phyloP scores from a whole-genome alignment of 2,797 vertebrate species.

The Enteromius radiatus region DNA sequence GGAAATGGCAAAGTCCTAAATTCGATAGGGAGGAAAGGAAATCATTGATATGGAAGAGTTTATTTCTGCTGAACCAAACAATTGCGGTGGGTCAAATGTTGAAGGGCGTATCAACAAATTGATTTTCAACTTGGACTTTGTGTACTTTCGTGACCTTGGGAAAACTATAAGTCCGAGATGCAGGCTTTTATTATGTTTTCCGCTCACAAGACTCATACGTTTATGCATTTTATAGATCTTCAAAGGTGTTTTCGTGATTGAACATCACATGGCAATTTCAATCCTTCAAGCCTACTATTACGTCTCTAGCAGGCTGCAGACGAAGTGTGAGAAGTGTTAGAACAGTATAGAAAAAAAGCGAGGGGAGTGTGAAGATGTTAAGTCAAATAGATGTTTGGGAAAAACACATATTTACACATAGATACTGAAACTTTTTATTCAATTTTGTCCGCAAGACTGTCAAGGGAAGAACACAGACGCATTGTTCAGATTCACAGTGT shows the following conservation, averaged over 20 bases:
- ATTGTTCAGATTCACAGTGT: constrained; percentile 8
- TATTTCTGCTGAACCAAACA: constrained; percentile 19
- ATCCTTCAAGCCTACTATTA: constrained; percentile 39
- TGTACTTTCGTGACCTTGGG: constrained; percentile 42
- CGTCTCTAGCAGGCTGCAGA: constrained; percentile 24
- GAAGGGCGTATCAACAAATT: constrained; percentile 2
- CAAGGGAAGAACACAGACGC: background rate
- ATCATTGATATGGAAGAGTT: background rate
- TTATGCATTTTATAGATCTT: constrained; percentile 32
- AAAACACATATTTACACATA: constrained; percentile 12
- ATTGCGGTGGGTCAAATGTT: constrained; percentile 18
- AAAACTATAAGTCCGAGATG: background rate
- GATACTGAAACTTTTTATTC: background rate
- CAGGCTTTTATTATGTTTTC: constrained; percentile 24
- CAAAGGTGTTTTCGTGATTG: constrained; percentile 20
- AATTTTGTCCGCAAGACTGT: background rate
- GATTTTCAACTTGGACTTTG: constrained; percentile 37
- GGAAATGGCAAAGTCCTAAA: background rate
- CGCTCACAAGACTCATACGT: constrained; percentile 18
- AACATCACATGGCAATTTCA: constrained; percentile 35
- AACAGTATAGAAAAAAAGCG: background rate
- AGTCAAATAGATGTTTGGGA: constrained; percentile 22
- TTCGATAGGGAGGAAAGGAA: background rate
- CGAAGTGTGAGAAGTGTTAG: constrained; percentile 3
- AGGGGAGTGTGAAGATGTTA: constrained; percentile 13